phyloP scores from a whole-genome alignment of 1,140 invertebrate species.

The Drosophila ogumai region DNA sequence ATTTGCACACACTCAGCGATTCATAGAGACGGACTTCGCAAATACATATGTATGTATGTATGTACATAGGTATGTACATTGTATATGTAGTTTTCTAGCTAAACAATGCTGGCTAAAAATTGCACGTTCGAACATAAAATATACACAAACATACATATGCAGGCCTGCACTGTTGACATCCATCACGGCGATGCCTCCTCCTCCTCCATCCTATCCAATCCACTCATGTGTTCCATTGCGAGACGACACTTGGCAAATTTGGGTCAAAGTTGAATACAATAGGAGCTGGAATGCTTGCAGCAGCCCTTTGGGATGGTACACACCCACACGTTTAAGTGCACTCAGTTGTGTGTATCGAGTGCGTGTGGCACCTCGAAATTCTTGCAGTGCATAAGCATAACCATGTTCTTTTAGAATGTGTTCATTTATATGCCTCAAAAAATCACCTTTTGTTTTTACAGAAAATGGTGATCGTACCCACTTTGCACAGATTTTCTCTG shows the following conservation, averaged over 20 bases:
- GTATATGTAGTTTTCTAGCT: constrained; percentile 23
- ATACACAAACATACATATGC: neutral
- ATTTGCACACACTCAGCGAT: constrained; percentile 37
- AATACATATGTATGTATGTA: constrained; percentile 6
- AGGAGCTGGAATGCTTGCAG: constrained; percentile 14
- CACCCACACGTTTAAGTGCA: constrained; percentile 17
- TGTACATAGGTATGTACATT: constrained; percentile 18
- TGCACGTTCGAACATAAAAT: constrained; percentile 52
- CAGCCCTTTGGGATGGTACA: constrained; percentile 1
- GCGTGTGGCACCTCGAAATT: neutral
- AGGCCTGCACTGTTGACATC: constrained; percentile 15
- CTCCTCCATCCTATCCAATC: neutral
- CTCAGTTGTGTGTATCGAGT: constrained; percentile 13
- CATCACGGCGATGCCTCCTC: constrained; percentile 7
- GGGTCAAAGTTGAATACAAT: constrained; percentile 57
- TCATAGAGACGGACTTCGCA: constrained; percentile 17
- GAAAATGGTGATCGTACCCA: neutral
- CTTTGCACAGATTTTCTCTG: neutral
- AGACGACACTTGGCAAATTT: constrained; percentile 35
- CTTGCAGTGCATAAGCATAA: constrained; percentile 3
- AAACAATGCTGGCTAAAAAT: constrained; percentile 48
- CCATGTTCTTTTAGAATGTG: constrained; percentile 4
- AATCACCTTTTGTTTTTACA: constrained; percentile 1
- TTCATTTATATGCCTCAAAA: neutral
- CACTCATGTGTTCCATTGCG: constrained; percentile 25